phyloP scores from a whole-genome alignment of 2,113 vertebrate species.

The Grammomys surdaster region DNA sequence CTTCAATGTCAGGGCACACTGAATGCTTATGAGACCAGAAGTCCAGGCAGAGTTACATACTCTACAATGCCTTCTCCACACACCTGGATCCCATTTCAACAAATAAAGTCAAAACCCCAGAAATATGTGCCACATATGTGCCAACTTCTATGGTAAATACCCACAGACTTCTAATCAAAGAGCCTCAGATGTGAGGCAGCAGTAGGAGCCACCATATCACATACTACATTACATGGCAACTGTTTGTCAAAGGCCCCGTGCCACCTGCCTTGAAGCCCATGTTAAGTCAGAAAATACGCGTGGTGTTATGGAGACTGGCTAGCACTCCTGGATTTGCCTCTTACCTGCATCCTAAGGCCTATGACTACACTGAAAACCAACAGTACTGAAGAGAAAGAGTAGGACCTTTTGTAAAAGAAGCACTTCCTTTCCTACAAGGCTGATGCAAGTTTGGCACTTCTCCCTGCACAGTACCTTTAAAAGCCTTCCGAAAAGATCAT shows the following conservation, averaged over 20 bases:
- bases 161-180: neutral
- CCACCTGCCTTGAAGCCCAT: neutral
- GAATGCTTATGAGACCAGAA: neutral
- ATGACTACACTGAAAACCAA: neutral
- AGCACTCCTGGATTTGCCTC: neutral
- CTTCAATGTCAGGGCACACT: too few species aligned
- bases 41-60: too few species aligned
- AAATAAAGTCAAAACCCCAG: neutral
- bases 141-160: neutral
- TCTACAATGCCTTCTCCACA: neutral
- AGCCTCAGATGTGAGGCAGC: neutral
- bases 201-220: neutral
- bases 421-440: neutral
- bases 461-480: neutral
- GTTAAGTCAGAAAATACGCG: neutral
- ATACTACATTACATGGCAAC: neutral
- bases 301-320: neutral
- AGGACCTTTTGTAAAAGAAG: neutral
- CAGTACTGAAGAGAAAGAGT: neutral
- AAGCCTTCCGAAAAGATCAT: neutral
- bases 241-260: neutral
- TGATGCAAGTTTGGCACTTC: neutral
- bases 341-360: slow-evolving; percentile 13
- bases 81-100: neutral
- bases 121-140: neutral